A percentile compares a stretch with the other conserved stretches of the same genome.
Evolutionary conservation across 2,888 invertebrate genomes (phyloP).

Genomic region (Ormyrus pomaceus): DNA sequence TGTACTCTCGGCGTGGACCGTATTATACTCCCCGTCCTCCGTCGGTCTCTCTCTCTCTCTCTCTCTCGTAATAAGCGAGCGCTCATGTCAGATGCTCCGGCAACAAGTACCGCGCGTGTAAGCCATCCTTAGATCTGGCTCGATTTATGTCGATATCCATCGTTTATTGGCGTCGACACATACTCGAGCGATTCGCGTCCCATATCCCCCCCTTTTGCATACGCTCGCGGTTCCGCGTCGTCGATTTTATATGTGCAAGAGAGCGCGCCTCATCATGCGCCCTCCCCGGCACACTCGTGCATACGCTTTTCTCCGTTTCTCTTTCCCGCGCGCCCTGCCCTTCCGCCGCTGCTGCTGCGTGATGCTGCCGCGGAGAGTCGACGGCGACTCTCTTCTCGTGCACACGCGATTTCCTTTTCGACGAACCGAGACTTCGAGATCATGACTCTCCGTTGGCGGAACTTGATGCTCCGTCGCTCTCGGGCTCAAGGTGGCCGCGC

Average conservation of each 20-base stretch:
- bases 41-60: constrained; percentile 21
- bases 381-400: no score
- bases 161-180: constrained; percentile 73
- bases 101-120: constrained; percentile 74
- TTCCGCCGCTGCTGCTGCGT: not conserved
- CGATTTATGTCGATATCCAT: constrained; percentile 75
- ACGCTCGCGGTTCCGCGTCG: constrained; percentile 26
- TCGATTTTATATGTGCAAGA: not conserved
- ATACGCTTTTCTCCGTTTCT: not conserved
- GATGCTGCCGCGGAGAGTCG: no score
- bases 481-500: constrained; percentile 57
- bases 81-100: constrained; percentile 71
- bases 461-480: constrained; percentile 60
- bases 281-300: not conserved
- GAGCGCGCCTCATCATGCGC: not conserved
- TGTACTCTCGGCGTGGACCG: constrained; percentile 56
- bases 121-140: constrained; percentile 71
- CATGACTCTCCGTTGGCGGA: constrained; percentile 57
- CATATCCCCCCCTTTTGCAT: no score
- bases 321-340: not conserved
- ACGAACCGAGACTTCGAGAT: constrained; percentile 23
- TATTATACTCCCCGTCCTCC: constrained; percentile 17
- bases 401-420: no score
- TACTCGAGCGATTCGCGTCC: constrained; percentile 58
- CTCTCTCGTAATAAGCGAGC: constrained; percentile 70